These are phyloP conservation scores for Progne subis DNA, from an alignment of 2,113 vertebrate species.

Conservation along the genomic window DNA sequence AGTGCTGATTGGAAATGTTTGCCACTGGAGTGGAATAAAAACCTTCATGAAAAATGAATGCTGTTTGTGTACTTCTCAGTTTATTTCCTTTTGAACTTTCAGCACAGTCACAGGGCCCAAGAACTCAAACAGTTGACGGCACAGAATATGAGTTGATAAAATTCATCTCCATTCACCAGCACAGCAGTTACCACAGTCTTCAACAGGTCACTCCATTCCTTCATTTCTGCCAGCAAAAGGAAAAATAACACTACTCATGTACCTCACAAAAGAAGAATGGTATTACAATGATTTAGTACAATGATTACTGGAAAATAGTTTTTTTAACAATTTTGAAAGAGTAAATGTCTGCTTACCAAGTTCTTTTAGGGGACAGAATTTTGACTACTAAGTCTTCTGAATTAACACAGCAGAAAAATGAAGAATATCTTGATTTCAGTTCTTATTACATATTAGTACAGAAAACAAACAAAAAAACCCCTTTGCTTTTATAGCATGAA, in stretches of 20 bases:
- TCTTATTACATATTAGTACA: not conserved
- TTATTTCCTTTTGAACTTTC: slow-evolving; percentile 32
- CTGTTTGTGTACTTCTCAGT: not conserved
- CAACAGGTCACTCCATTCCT: not conserved
- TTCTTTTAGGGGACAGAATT: not conserved
- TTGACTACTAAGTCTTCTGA: not conserved
- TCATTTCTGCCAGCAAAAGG: not conserved
- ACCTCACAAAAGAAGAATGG: not conserved
- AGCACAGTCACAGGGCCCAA: not conserved
- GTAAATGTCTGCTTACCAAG: not conserved
- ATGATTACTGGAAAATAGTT: not conserved
- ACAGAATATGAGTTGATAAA: not conserved
- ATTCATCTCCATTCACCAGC: not conserved
- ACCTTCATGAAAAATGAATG: slow-evolving; percentile 36
- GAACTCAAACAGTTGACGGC: not conserved
- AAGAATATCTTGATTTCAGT: not conserved
- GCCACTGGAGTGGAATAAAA: slow-evolving; percentile 6
- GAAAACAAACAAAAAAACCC: not conserved
- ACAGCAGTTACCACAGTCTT: not conserved
- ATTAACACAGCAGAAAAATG: not conserved
- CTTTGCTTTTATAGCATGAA: not conserved
- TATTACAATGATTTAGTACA: not conserved
- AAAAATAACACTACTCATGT: not conserved
- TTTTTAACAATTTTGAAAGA: not conserved
- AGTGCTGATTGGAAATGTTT: not conserved